Evolutionary conservation across 2,888 invertebrate genomes (phyloP), one percentile per base, ranked within the genome.

Genomic region (Callimorpha dominula): DNA sequence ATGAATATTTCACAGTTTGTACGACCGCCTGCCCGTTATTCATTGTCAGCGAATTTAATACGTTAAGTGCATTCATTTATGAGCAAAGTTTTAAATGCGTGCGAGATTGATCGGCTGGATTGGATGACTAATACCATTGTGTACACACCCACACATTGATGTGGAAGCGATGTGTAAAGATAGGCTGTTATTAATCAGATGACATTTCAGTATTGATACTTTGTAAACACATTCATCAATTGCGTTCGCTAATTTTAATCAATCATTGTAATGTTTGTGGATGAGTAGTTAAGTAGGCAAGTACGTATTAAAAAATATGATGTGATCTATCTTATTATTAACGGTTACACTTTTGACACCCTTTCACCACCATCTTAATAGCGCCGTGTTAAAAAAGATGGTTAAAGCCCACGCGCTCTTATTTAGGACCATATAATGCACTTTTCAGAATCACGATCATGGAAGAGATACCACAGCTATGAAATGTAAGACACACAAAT

Each of bases 11-110:
- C 87, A 89, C 89, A 87, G 87, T 87, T 83, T 80, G 81, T 79
- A 78, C 80, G 80, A 79, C 77, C 81, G 85, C 81, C 82, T 85
- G 68, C 63, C 82, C 85, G 89, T 94, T 90, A 92, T 81, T 93
- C 92, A 93, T 92, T 91, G 92, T 88, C 90, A 89, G 88, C 83
- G 89, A 92, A 92, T 93, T 93, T 94, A 94, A 95, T 95, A 94
- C 91, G 87, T 90, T 93, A 90, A 94, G 93, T 94, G 93, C 92
- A 90, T 78, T 86, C 86, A 90, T 91, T 93, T 90, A 89, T 88
- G 88, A 85, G 85, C 79, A 81, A 90, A 91, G 86, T 91, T 93
- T 91, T 90, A 90, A 90, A 92, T 91, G 87, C 80, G 76, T 74
- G 75, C 68, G 83, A 84, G 88, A 89, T 86, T 88, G 89, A 90